Base-by-base conservation (phyloP, 2,113 vertebrate species). In the Willisornis vidua region DNA sequence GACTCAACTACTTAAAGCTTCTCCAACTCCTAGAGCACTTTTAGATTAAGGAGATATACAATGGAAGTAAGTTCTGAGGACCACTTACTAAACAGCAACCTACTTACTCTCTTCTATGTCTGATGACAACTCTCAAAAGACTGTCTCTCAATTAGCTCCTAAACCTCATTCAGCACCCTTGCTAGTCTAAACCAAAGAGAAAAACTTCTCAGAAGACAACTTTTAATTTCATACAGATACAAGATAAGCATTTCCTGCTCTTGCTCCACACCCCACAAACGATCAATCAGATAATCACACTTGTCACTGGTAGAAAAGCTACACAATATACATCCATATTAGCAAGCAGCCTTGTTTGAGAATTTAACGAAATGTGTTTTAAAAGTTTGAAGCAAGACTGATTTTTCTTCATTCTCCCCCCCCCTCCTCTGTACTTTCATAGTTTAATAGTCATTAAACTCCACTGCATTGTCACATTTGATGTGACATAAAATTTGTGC, bases 181-280 rank as follows among this genome's bases (percentile, higher is more conserved):
- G 7, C 13, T 49, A 33, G 35, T 41, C 28, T 33, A 88, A 94
- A 62, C 14, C 63, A 86, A 79, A 49, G 46, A 43, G 29, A 67
- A 66, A 75, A 68, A 75, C n/a, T 87, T 90, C 58, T 67, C 3
- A 46, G 29, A 86, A 77, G 15, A 46, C 10, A 80, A 71, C 26
- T 81, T 90, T 46, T 74, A 17, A 75, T 86, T 83, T 80, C 15
- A 54, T 25, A 70, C 24, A 92, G 23, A 88, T 43, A 63, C 33
- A 68, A 88, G 89, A 90, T 67, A 84, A 92, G 45, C 46, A 66
- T 41, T 94, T 96, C 90, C 94, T 92, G 70, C 26, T 90, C 43
- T 54, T 58, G 24, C 20, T 59, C 51, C 81, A 75, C 59, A 75
- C 52, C 65, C 81, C 16, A 57, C 28, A 65, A 65, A 87, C 1